Evolutionary conservation across 2,113 vertebrate genomes (phyloP), one percentile per base, ranked within the genome.

Genomic region (Merops nubicus): DNA sequence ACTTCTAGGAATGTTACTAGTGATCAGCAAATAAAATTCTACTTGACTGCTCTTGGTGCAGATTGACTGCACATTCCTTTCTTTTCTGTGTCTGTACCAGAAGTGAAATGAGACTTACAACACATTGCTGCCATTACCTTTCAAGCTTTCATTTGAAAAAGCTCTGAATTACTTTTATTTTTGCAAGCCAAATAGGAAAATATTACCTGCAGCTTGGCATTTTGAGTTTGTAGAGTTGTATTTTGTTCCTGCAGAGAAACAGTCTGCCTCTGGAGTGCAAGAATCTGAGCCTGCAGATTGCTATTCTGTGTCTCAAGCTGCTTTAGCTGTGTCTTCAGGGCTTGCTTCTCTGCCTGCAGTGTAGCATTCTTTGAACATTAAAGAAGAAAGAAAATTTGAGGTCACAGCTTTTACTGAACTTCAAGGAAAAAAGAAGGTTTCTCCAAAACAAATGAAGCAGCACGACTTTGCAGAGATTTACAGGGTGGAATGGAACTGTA

Each of bases 271-370:
- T 99, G 99, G 93, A 99, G 98, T 4, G 99, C 98, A 69, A 99
- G 98, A 74, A 99, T 99, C 98, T 99, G 99, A 77, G 99, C 99
- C 98, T 99, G 99, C 84, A 99, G 98, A 97, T 99, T 99, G 96
- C 93, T 98, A 94, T 98, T 99, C 96, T 99, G 99, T 2, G 98
- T 98, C 95, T 99, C 99, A 84, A 99, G 98, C 81, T 99, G 99
- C 97, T 99, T 99, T 75, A 99, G 97, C 70, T 99, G 99, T 11
- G 99, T 99, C 97, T 98, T 99, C 94, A 99, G 96, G 2, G 99
- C 99, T 92, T 99, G 99, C 85, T 99, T 99, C 98, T 99, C 99
- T 7, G 99, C 99, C 97, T 99, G 99, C 84, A 99, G 98, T 3
- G 99, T 99, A 53, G 99, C 99, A 89, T 99, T 99, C 99, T 99